phyloP scores from a whole-genome alignment of 2,797 vertebrate genomes.

The Neosalanx taihuensis region DNA sequence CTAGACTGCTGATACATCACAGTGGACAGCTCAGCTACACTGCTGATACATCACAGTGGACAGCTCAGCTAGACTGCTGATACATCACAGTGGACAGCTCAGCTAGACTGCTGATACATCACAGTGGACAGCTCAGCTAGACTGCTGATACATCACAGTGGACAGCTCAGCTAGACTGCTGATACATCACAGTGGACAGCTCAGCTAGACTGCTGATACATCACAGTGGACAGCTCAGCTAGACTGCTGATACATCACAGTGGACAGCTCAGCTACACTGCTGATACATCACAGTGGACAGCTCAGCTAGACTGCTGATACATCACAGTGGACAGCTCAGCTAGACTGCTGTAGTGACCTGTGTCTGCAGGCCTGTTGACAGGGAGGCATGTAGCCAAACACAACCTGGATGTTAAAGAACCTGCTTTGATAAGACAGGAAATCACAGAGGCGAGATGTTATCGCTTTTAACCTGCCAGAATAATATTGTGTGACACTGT shows the following conservation, averaged over 20 bases:
- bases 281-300: constrained; percentile 16
- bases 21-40: not conserved
- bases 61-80: not conserved
- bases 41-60: constrained; percentile 16
- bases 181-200: constrained; percentile 11
- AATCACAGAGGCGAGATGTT: constrained; percentile 10
- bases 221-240: constrained; percentile 9
- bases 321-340: constrained; percentile 11
- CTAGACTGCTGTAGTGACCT: not conserved
- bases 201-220: constrained; percentile 3
- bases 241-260: constrained; percentile 12
- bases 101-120: constrained; percentile 7
- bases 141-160: constrained; percentile 10
- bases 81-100: constrained; percentile 14
- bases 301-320: constrained; percentile 3
- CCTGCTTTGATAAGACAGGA: constrained; percentile 22
- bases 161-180: constrained; percentile 1
- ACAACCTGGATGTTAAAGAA: not conserved
- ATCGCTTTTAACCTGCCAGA: constrained; percentile 17
- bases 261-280: not conserved
- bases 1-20: constrained; percentile 11
- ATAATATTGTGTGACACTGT: not conserved
- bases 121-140: constrained; percentile 4
- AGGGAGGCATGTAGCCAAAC: not conserved
- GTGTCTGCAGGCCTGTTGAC: not conserved